These are phyloP conservation scores for Trachymyrmex cornetzi DNA, from an alignment of 1,140 invertebrate genomes.

Conservation along the genomic window DNA sequence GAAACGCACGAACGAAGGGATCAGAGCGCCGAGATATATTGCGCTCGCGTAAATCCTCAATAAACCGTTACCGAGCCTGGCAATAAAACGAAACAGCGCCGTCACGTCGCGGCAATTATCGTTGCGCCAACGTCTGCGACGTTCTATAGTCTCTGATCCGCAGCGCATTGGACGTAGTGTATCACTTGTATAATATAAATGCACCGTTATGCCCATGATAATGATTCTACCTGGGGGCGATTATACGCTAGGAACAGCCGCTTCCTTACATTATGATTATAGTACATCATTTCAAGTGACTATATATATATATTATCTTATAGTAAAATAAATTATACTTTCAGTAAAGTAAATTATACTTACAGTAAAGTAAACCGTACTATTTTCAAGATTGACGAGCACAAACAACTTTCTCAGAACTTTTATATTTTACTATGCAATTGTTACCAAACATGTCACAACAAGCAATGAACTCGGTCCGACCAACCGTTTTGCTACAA, in stretches of 20 bases:
- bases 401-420: too few relatives aligned
- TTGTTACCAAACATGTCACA: too few relatives aligned
- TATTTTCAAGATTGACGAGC: too few relatives aligned
- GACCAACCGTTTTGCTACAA: too few relatives aligned
- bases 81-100: slow-evolving; percentile 77
- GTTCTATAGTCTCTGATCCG: slow-evolving; percentile 48
- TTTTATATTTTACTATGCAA: too few relatives aligned
- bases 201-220: slow-evolving; percentile 60
- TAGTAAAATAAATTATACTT: too few relatives aligned
- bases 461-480: too few relatives aligned
- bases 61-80: slow-evolving; percentile 77
- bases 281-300: too few relatives aligned
- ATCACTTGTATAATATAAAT: slow-evolving; percentile 57
- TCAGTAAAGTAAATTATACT: too few relatives aligned
- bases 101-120: slow-evolving; percentile 77
- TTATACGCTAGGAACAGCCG: slow-evolving; percentile 28
- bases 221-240: slow-evolving; percentile 57
- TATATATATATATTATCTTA: too few relatives aligned
- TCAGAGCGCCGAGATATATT: slow-evolving; percentile 76
- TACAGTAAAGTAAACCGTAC: too few relatives aligned
- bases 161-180: slow-evolving; percentile 54
- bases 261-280: not conserved
- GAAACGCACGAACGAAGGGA: slow-evolving; percentile 75
- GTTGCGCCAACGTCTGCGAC: slow-evolving; percentile 70
- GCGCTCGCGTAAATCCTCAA: slow-evolving; percentile 77